Percentiles rank a stretch among this genome's conserved stretches.
These are phyloP conservation scores for Lycocerus yunnanus DNA, from an alignment of 2,888 invertebrate species.

Conservation along the genomic window DNA sequence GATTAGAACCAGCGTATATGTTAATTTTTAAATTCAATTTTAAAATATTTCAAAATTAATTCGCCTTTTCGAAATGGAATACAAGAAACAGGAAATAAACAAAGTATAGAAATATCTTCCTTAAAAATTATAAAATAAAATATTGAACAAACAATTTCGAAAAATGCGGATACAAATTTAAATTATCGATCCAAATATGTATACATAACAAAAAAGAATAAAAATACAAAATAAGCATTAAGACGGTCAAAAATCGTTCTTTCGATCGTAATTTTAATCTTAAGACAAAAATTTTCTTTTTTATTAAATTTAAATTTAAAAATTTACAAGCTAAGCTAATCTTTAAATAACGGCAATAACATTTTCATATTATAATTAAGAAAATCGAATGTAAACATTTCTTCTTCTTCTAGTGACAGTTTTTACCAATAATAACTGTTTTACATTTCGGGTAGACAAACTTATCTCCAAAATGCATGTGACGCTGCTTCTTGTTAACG, in stretches of 20 bases:
- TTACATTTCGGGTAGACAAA: too few species aligned
- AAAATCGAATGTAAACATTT: too few species aligned
- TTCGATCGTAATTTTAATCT: too few species aligned
- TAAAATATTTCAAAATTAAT: neutral
- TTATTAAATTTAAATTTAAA: neutral
- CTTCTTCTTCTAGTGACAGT: too few species aligned
- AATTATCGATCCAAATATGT: neutral
- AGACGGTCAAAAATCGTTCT: too few species aligned
- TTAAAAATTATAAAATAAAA: neutral
- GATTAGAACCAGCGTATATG: conserved; percentile 8
- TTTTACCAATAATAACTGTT: too few species aligned
- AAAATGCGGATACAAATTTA: neutral
- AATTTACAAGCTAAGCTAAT: too few species aligned
- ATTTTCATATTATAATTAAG: too few species aligned
- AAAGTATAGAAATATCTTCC: neutral
- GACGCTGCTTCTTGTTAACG: too few species aligned
- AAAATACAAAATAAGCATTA: neutral
- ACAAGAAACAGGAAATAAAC: neutral
- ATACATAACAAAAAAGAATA: neutral
- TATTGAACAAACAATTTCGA: neutral
- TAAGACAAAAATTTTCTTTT: too few species aligned
- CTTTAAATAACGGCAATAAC: too few species aligned
- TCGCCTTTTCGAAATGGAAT: neutral
- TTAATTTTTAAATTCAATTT: conserved; percentile 16
- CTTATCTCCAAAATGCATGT: too few species aligned